Percentiles rank a stretch among this genome's conserved stretches.
Evolutionary conservation across 2,797 vertebrate genomes (phyloP).

Genomic region (Danionella dracula): DNA sequence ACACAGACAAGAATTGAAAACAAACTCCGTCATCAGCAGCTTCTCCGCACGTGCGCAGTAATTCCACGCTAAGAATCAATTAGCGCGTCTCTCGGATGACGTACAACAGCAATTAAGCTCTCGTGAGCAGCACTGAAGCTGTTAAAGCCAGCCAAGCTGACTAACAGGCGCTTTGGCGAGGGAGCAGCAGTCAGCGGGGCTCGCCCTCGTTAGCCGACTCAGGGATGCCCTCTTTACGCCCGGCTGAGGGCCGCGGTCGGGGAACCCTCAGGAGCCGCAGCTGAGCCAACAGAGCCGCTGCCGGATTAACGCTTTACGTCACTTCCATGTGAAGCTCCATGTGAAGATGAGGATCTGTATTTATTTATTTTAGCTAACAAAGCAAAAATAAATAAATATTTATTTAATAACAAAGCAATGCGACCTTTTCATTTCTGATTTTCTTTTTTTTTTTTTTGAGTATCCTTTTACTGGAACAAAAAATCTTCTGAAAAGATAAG

Average conservation of each 20-base stretch:
- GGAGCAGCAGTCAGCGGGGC: slow-evolving; percentile 16
- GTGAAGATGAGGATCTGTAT: no score
- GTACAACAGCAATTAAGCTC: slow-evolving; percentile 11
- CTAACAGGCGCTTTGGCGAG: slow-evolving; percentile 41
- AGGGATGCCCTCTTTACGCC: neutral
- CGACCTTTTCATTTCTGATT: no score
- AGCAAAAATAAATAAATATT: no score
- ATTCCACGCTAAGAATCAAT: slow-evolving; percentile 1
- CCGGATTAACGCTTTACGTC: no score
- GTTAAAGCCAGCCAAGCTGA: slow-evolving; percentile 24
- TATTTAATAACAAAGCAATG: no score
- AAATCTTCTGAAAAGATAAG: no score
- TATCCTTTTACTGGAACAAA: no score
- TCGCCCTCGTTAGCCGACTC: slow-evolving; percentile 2
- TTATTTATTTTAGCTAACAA: no score
- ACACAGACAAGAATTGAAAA: no score
- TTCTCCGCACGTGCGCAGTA: slow-evolving; percentile 20
- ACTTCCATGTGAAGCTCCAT: no score
- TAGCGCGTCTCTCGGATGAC: slow-evolving; percentile 37
- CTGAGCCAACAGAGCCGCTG: neutral
- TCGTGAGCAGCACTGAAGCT: slow-evolving; percentile 22
- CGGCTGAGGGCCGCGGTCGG: neutral
- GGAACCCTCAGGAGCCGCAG: neutral
- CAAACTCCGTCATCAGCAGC: no score
- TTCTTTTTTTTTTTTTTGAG: no score